Conservation (phyloP, 1,140 invertebrate species). For the Macrostomum lignano region DNA sequence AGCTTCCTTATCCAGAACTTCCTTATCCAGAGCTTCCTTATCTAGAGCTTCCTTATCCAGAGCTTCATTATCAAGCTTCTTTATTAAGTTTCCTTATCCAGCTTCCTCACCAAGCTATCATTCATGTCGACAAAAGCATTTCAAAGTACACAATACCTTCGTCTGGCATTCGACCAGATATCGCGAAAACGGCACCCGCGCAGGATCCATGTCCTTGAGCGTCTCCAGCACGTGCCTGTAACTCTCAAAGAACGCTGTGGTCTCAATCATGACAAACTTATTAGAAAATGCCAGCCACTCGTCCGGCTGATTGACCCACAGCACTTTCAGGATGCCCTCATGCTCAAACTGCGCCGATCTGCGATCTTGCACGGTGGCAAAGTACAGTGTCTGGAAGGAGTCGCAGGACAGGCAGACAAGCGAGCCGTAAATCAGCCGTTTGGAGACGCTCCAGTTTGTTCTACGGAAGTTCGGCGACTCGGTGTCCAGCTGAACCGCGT, state of each 20-base stretch:
- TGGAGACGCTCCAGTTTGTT: conserved; percentile 16
- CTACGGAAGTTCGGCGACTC: conserved; percentile 1
- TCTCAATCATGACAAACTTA: conserved; percentile 26
- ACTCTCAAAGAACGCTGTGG: conserved; percentile 29
- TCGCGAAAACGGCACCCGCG: conserved; percentile 20
- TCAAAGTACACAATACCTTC: no score
- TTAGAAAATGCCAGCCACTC: no score
- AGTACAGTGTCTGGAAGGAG: conserved; percentile 35
- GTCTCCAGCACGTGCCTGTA: conserved; percentile 26
- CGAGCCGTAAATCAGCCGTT: conserved; percentile 37
- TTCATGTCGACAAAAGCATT: no score
- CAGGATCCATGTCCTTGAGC: conserved; percentile 16
- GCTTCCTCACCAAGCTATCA: no score
- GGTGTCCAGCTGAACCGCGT: conserved; percentile 6
- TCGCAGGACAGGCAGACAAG: conserved; percentile 36
- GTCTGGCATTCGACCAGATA: conserved; percentile 13
- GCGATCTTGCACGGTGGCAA: conserved; percentile 35
- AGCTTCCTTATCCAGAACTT: no score
- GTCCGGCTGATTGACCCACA: conserved; percentile 13
- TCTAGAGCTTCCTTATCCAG: no score
- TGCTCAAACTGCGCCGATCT: conserved; percentile 21
- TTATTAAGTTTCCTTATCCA: no score
- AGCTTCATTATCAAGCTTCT: no score
- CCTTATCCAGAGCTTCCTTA: no score
- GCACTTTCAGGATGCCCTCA: conserved; percentile 30